A percentile compares a stretch with the other conserved stretches of the same genome.
Evolutionary conservation across 2,797 vertebrate genomes (phyloP).

Genomic region (Smutsia temminckii): DNA sequence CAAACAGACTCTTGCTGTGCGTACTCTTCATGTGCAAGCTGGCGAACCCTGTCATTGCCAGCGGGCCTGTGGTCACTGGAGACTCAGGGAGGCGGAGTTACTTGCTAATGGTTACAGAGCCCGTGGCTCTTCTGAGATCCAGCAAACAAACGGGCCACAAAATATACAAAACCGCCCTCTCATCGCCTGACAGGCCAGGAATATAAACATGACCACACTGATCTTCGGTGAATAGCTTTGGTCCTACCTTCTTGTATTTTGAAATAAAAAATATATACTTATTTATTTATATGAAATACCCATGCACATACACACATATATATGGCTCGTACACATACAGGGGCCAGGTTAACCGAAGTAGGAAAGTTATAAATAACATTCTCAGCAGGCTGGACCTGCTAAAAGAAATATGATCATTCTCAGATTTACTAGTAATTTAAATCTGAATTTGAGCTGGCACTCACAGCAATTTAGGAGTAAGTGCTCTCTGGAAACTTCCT

Average conservation of each 20-base stretch:
- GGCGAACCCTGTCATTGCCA: neutral
- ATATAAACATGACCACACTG: neutral
- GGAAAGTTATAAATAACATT: neutral
- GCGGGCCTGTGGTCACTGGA: neutral
- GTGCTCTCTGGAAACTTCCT: neutral
- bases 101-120: neutral
- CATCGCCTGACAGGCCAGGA: neutral
- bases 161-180: neutral
- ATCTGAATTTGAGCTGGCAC: neutral
- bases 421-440: neutral
- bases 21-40: neutral
- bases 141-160: neutral
- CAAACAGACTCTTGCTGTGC: neutral
- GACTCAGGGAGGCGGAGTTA: neutral
- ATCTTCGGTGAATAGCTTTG: neutral
- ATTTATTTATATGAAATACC: fast-evolving
- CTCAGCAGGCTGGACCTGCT: neutral
- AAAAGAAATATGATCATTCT: neutral
- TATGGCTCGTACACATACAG: too few species aligned
- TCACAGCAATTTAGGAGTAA: neutral
- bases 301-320: fast-evolving
- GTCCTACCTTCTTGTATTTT: neutral
- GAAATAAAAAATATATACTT: neutral
- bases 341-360: neutral
- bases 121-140: neutral